A percentile compares a stretch with the other conserved stretches of the same genome.
phyloP scores from a whole-genome alignment of 2,797 vertebrate genomes.

The Periparus ater region DNA sequence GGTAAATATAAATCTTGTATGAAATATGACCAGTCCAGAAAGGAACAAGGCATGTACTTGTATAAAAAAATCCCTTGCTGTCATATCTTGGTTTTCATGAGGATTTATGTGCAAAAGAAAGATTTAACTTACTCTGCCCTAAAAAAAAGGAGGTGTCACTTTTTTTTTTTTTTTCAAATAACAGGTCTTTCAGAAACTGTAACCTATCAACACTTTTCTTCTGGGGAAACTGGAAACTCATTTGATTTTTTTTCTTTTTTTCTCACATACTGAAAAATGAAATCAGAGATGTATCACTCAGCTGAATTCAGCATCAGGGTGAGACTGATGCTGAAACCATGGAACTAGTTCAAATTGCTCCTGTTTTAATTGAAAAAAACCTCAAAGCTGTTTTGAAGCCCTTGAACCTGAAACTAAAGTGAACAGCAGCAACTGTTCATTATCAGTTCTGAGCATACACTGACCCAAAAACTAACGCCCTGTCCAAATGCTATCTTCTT shows the following conservation, averaged over 20 bases:
- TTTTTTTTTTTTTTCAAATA: background rate
- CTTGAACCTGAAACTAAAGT: background rate
- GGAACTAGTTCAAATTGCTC: background rate
- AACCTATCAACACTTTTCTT: background rate
- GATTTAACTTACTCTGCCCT: background rate
- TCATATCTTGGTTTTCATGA: background rate
- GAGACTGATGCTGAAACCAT: background rate
- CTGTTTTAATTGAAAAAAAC: background rate
- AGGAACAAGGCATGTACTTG: background rate
- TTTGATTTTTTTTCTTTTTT: background rate
- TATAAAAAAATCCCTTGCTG: background rate
- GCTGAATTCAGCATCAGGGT: background rate
- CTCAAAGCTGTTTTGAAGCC: background rate
- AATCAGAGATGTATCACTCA: background rate
- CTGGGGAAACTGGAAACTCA: background rate
- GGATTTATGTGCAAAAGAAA: background rate
- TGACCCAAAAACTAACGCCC: background rate
- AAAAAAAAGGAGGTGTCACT: background rate
- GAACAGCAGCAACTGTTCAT: background rate
- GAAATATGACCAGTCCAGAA: background rate
- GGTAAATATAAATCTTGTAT: slow-evolving; percentile 69
- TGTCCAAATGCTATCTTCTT: background rate
- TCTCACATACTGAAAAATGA: background rate
- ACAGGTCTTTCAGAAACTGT: background rate
- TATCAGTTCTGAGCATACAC: background rate